A percentile compares a stretch with the other conserved stretches of the same genome.
phyloP scores from a whole-genome alignment of 2,888 invertebrate genomes.

The Dugesia japonica region DNA sequence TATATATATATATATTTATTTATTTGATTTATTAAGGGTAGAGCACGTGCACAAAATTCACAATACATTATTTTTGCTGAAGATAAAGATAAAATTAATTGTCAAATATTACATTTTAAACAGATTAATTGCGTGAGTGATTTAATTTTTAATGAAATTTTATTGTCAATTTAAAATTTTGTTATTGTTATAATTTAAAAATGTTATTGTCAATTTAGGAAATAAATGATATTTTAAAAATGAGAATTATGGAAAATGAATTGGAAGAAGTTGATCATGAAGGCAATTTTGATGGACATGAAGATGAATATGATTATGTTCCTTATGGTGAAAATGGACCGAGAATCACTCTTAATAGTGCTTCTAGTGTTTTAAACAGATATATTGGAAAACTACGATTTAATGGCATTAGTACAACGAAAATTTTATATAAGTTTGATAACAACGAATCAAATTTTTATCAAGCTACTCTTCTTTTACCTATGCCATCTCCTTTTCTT shows the following conservation, averaged over 20 bases:
- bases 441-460: neutral
- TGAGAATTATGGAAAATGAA: neutral
- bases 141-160: too few species aligned
- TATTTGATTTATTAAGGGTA: slow-evolving; percentile 28
- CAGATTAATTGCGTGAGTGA: neutral
- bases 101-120: neutral
- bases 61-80: slow-evolving; percentile 28
- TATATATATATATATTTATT: too few species aligned
- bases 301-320: neutral
- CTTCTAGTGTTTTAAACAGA: slow-evolving; percentile 31
- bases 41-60: slow-evolving; percentile 30
- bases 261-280: neutral
- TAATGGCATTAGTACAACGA: neutral
- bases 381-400: neutral
- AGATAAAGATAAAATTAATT: neutral
- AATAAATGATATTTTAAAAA: neutral
- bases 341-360: slow-evolving; percentile 27
- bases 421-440: neutral
- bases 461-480: neutral
- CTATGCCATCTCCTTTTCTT: slow-evolving; percentile 23
- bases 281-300: neutral
- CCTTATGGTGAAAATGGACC: slow-evolving; percentile 24
- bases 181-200: too few species aligned
- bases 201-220: too few species aligned
- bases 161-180: too few species aligned